Conservation (phyloP, 2,113 vertebrate species). For the Bothrops jararaca region DNA sequence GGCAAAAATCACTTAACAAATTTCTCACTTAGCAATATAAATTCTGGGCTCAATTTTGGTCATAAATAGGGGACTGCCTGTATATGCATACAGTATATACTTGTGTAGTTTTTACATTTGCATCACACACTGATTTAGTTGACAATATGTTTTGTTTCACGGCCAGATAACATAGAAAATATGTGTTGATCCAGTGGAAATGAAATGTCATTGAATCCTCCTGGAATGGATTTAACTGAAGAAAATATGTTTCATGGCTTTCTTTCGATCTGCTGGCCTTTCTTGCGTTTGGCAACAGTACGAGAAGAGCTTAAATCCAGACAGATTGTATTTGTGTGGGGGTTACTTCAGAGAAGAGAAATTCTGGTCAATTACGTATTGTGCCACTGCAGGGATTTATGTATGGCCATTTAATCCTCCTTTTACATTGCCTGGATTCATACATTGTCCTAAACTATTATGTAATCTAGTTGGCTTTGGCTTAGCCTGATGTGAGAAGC, state of each 20-base stretch:
- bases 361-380: neutral
- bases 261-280: too few species aligned
- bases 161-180: neutral
- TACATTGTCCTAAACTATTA: neutral
- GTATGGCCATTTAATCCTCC: neutral
- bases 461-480: neutral
- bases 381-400: neutral
- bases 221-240: neutral
- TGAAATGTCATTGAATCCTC: neutral
- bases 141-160: neutral
- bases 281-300: neutral
- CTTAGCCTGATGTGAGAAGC: neutral
- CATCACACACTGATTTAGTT: neutral
- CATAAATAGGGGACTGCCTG: neutral
- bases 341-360: neutral
- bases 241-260: too few species aligned
- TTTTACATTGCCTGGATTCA: neutral
- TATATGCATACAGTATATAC: too few species aligned
- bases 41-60: neutral
- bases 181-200: neutral
- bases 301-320: neutral
- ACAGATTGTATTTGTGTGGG: neutral
- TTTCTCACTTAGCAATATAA: neutral
- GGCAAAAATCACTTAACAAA: neutral
- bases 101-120: neutral